Base-by-base conservation (phyloP, 2,113 vertebrate species). In the Leptocoma aspasia region DNA sequence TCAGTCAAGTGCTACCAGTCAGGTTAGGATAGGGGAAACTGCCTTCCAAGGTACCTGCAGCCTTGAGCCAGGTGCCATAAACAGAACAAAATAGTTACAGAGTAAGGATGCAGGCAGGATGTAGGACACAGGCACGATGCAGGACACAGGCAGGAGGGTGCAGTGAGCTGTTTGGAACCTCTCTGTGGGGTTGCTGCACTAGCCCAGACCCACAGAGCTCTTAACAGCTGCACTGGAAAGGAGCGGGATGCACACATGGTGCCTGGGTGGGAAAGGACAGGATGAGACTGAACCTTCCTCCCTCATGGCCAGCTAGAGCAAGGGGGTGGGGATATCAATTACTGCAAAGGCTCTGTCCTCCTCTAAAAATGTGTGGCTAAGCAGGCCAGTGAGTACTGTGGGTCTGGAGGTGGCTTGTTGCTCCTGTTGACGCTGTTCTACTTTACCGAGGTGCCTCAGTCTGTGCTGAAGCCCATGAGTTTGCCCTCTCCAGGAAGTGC, bases 231-330 rank as follows among this genome's bases (percentile, higher is more conserved):
- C 2, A 1, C 28, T 57, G 75, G 31, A 68, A 60, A 49, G 42
- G 45, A 69, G 24, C 1, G 4, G 79, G 57, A 39, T 47, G 45
- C n/a, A 15, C 10, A 16, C 0, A 0, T 26, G 8, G 17, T 28
- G 70, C 13, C 47, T 71, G 83, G 15, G 24, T 35, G 35, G 45
- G 35, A 91, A 63, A 21, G 50, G 53, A 54, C 10, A 28, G 45
- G 44, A 37, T 56, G 41, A 76, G 70, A 28, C 14, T 50, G 56
- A 47, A 9, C 39, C 6, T 2, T 1, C 54, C 13, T 79, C 28
- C 50, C n/a, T 50, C 28, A 21, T 26, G 20, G 45, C 33, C 63
- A 56, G 70, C n/a, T n/a, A 53, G 75, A 82, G 49, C 0, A 3
- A 61, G 28, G 10, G 24, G 6, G 1, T 68, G 44, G 52, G 26